Evolutionary conservation across 2,797 vertebrate genomes (phyloP).

Genomic region (Anableps anableps): DNA sequence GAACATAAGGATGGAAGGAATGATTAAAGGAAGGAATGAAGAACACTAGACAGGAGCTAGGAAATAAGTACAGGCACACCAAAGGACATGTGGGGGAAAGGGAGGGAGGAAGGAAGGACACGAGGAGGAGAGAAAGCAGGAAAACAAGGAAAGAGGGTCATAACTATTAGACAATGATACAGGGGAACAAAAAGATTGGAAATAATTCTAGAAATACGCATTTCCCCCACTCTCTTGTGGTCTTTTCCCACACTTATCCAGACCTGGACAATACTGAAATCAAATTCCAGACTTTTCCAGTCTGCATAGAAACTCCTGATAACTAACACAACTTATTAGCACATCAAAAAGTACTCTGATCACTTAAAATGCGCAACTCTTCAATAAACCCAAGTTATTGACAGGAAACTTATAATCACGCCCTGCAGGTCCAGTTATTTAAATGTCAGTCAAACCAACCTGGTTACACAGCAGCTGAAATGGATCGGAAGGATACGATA

Average conservation of each 20-base stretch:
- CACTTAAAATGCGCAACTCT: conserved; percentile 1
- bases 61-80: background rate
- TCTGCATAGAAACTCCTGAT: background rate
- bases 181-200: background rate
- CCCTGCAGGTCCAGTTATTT: conserved; percentile 23
- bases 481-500: conserved; percentile 37
- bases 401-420: conserved; percentile 24
- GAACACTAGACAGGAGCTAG: background rate
- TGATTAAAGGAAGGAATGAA: background rate
- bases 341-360: conserved; percentile 8
- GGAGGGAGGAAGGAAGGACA: background rate
- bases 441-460: conserved; percentile 24
- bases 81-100: background rate
- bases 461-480: conserved; percentile 22
- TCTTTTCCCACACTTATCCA: background rate
- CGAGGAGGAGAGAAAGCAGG: background rate
- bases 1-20: background rate
- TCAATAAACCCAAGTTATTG: background rate
- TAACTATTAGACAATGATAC: background rate
- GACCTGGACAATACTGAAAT: background rate
- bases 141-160: background rate
- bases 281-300: background rate
- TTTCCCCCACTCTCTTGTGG: background rate
- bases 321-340: background rate
- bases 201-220: background rate